Evolutionary conservation across 2,888 invertebrate species (phyloP), one percentile per base, ranked within the genome.

Genomic region (Cryptocheilus praepositus): DNA sequence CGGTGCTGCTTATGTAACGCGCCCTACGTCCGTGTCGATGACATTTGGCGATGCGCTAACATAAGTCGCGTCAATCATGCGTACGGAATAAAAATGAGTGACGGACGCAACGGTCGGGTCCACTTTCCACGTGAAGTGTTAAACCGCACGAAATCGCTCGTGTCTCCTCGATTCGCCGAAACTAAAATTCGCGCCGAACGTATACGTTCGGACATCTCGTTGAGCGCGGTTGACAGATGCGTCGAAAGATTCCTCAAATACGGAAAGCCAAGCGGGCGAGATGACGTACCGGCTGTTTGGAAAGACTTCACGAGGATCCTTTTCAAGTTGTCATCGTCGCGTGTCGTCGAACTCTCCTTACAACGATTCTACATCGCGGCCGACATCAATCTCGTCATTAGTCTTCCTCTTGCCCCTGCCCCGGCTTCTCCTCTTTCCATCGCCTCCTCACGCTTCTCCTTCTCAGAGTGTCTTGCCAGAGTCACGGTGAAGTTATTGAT

Each of bases 371-470:
- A 71, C 66, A 56, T 49, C 70, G 51, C 57, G 72, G 65, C 62
- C 78, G 72, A 77, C 78, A 79, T 79, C 79, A 75, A 81, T 79
- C 71, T 73, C 71, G 69, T 76, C 81, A 81, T 82, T 81, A 80
- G 81, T 82, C 82, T 81, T 83, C 73, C 75, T 69, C 70, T 57
- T 63, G 64, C 68, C 49, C 64, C 53, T 21, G 15, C 53, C 25
- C 4, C 61, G 13, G 58, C 15, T 21, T 45, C 45, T 46, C 49
- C 49, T 19, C 49, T 18, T 19, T 13, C 49, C 18, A 1, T 49
- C n/a, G 15, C 5, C 55, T 28, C 52, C 36, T 18, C 21, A 28
- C 62, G 21, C 60, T 45, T 56, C 45, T 62, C 36, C 54, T 57
- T 36, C 57, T 56, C 54, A 64, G 55, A 64, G 71, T 61, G 67